Percentiles rank a stretch among this genome's conserved stretches.
Conservation (phyloP, 2,888 invertebrate genomes). For the Apotomis turbidana region DNA sequence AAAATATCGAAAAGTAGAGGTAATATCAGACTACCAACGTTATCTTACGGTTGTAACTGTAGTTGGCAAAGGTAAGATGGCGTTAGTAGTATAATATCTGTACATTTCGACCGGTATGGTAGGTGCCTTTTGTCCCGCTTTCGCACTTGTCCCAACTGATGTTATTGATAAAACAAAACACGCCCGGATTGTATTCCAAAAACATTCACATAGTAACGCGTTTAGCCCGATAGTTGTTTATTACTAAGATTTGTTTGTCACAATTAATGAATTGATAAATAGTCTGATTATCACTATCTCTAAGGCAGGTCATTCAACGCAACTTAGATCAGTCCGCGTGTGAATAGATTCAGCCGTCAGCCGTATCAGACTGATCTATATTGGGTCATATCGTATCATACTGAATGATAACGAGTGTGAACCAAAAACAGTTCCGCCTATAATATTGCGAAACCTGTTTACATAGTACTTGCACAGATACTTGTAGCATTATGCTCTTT, state of each 20-base stretch:
- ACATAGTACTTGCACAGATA: conserved; percentile 15
- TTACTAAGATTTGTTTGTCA: conserved; percentile 8
- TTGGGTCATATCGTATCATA: conserved; percentile 51
- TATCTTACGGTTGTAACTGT: no score
- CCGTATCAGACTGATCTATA: conserved; percentile 50
- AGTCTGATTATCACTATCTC: conserved; percentile 56
- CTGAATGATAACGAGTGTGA: conserved; percentile 60
- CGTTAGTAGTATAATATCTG: no score
- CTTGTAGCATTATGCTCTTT: conserved; percentile 12
- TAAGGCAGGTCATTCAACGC: conserved; percentile 71
- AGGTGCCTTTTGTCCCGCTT: no score
- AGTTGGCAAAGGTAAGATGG: no score
- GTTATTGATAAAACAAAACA: no score
- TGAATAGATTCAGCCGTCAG: conserved; percentile 8
- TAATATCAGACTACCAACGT: no score
- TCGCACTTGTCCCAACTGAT: no score
- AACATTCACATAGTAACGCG: not conserved
- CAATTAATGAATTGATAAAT: conserved; percentile 49
- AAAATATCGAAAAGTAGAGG: no score
- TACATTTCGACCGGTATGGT: no score
- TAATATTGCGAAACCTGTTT: conserved; percentile 57
- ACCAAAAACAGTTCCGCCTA: conserved; percentile 52
- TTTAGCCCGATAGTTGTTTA: conserved; percentile 1
- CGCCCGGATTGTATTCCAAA: not conserved
- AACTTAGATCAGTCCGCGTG: conserved; percentile 10